phyloP scores from a whole-genome alignment of 2,113 vertebrate genomes.

The Polypterus senegalus region DNA sequence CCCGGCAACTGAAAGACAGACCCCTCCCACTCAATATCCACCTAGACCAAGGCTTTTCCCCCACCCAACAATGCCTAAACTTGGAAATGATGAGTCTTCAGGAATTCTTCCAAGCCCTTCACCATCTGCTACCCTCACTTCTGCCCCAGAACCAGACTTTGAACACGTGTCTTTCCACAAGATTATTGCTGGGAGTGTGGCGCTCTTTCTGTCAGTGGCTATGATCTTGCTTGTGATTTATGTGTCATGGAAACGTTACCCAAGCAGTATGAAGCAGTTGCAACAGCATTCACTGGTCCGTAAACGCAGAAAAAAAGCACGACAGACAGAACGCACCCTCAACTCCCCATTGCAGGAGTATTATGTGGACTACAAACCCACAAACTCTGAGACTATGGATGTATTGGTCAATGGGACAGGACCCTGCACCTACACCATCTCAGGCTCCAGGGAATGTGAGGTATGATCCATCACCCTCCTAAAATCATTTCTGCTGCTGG shows the following conservation, averaged over 20 bases:
- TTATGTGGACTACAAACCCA: constrained; percentile 98
- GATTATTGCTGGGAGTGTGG: constrained; percentile 85
- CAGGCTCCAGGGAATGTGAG: constrained; percentile 98
- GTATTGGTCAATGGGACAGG: constrained; percentile 94
- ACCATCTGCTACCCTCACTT: constrained; percentile 46
- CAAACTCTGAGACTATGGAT: constrained; percentile 96
- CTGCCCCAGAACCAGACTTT: constrained; percentile 63
- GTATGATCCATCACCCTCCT: constrained; percentile 92
- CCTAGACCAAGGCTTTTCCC: constrained; percentile 52
- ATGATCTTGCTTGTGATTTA: constrained; percentile 94
- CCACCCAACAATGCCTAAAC: constrained; percentile 54
- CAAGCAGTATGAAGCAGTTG: constrained; percentile 87
- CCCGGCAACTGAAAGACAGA: constrained; percentile 52
- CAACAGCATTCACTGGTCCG: constrained; percentile 82
- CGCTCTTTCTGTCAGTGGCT: constrained; percentile 83
- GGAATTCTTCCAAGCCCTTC: constrained; percentile 41
- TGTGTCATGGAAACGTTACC: constrained; percentile 90
- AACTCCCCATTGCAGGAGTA: constrained; percentile 95
- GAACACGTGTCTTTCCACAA: constrained; percentile 94
- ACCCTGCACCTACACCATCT: constrained; percentile 95
- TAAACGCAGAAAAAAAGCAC: constrained; percentile 79
- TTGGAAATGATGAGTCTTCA: constrained; percentile 43
- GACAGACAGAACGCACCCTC: constrained; percentile 79
- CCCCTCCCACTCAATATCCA: constrained; percentile 46
- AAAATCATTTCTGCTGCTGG: constrained; percentile 86